Evolutionary conservation across 2,113 vertebrate genomes (phyloP).

Genomic region (Otus sunia): DNA sequence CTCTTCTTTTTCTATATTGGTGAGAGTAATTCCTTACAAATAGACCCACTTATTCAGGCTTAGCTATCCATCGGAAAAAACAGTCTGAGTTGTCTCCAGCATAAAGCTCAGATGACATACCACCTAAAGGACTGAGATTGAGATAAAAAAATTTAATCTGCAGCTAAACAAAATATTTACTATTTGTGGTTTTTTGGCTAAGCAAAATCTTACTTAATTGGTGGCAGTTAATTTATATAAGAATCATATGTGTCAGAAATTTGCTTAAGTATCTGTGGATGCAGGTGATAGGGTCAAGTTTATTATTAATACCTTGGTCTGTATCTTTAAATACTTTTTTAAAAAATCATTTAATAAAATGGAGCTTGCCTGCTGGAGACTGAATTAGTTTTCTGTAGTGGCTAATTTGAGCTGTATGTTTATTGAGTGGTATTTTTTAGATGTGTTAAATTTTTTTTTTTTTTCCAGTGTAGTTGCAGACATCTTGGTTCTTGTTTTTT

Average conservation of each 20-base stretch:
- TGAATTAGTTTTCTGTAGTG: neutral
- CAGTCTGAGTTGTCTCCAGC: neutral
- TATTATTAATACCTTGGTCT: neutral
- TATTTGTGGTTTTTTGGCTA: neutral
- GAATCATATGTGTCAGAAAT: neutral
- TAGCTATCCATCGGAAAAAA: neutral
- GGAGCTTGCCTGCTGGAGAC: neutral
- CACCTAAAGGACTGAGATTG: neutral
- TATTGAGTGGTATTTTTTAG: constrained; percentile 16
- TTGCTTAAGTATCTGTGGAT: neutral
- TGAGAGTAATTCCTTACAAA: neutral
- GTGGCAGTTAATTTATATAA: neutral
- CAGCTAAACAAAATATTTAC: neutral
- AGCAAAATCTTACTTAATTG: neutral
- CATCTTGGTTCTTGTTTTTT: constrained; percentile 31
- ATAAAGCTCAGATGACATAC: neutral
- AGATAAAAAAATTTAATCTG: neutral
- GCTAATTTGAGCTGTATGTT: neutral
- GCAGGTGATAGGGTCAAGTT: neutral
- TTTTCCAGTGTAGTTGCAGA: neutral
- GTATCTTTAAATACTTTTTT: neutral
- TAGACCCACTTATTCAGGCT: neutral
- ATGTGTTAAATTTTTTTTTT: neutral
- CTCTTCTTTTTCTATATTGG: neutral
- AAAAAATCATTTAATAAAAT: neutral